Base-by-base conservation (phyloP, 2,797 vertebrate species). In the Artibeus lituratus region DNA sequence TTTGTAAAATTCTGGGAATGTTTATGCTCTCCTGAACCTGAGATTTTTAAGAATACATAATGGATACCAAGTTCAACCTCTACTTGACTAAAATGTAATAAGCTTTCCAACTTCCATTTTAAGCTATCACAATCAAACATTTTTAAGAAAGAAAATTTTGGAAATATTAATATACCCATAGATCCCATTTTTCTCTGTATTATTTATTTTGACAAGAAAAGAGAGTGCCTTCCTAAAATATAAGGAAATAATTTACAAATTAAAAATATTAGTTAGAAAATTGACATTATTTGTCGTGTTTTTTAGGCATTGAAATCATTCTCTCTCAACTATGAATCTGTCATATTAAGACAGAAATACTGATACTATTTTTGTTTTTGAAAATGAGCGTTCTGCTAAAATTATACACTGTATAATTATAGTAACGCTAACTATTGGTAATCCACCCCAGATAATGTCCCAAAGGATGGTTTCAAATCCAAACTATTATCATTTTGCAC, bases 51-150 rank as follows among this genome's bases (percentile, higher is more conserved):
- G 93, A 90, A 74, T 53, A 47, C 5, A 37, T 15, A 78, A 69
- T 83, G 53, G 93, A 90, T 82, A 53, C 1, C 32, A 91, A 89
- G 3, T 80, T 24, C 49, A 87, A 59, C 7, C 1, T 74, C 10
- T 26, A 77, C 16, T 83, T 91, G 32, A 59, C 32, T 78, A 89
- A 91, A 89, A 65, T 77, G 21, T 80, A 62, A 22, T 44, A 80
- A 87, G 26, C 1, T 88, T 92, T 92, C 15, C 78, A 92, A 94
- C 49, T 83, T 88, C 15, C 29, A 59, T 72, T 69, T 92, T 87
- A 22, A 90, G 1, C 7, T 53, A 37, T 65, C 14, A 84, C 18
- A 76, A 73, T 3, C 10, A 69, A 94, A 78, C 53, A 42, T 29
- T 93, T 77, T 87, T 78, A 83, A n/a, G 44, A 78, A 84, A 70